Percentiles rank a stretch among this genome's conserved stretches.
Evolutionary conservation across 23 tunicate genomes (phyloP).

Genomic region (Ciona savignyi): DNA sequence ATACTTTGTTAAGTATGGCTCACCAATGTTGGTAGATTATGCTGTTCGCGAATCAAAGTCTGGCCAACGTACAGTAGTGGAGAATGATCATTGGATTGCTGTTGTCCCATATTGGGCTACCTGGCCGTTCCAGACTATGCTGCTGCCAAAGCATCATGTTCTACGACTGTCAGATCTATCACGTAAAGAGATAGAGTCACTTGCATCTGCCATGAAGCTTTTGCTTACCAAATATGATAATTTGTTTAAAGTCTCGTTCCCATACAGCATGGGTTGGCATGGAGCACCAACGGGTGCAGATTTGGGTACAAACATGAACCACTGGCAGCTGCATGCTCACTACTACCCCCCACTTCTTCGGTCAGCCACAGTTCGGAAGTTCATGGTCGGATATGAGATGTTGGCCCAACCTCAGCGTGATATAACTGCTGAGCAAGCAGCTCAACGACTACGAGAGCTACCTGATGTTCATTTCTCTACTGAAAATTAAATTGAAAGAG

Average conservation of each 20-base stretch:
- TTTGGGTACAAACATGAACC: conserved; percentile 25
- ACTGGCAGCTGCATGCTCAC: conserved; percentile 98
- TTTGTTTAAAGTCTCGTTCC: conserved; percentile 79
- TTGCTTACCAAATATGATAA: conserved; percentile 85
- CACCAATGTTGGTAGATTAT: conserved; percentile 82
- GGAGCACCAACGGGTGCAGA: conserved; percentile 72
- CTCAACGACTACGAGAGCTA: conserved; percentile 58
- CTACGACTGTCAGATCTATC: conserved; percentile 40
- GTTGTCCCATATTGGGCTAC: conserved; percentile 99
- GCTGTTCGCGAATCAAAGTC: conserved; percentile 45
- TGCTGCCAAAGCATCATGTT: conserved; percentile 73
- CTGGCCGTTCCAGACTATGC: conserved; percentile 89
- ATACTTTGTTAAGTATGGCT: conserved; percentile 29
- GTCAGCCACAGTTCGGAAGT: conserved; percentile 86
- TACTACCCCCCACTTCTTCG: conserved; percentile 93
- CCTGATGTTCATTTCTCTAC: conserved; percentile 52
- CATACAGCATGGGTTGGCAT: conserved; percentile 95
- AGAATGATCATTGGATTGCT: conserved; percentile 81
- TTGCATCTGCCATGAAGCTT: conserved; percentile 49
- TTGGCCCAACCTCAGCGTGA: conserved; percentile 87
- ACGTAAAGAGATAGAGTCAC: conserved; percentile 19
- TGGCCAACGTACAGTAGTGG: conserved; percentile 70
- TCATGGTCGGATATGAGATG: conserved; percentile 99
- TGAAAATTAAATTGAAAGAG: no score
- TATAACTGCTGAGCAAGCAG: conserved; percentile 93